phyloP scores from a whole-genome alignment of 2,888 invertebrate genomes.

The Leptinotarsa juncta region DNA sequence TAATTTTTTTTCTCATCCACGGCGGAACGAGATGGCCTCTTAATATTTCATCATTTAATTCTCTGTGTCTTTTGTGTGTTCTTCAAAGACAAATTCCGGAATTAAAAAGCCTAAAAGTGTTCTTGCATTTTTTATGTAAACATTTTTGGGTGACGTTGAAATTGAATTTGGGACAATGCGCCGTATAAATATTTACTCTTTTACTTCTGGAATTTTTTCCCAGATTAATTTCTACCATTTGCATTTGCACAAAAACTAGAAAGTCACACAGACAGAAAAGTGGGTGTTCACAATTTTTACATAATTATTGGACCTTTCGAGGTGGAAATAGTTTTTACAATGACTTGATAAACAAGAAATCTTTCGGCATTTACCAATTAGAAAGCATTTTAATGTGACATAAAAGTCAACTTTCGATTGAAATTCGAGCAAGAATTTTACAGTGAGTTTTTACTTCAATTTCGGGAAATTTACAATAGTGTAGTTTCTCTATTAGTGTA shows the following conservation, averaged over 20 bases:
- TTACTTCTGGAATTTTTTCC: background rate
- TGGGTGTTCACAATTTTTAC: too few species aligned
- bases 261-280: background rate
- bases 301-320: too few species aligned
- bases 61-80: conserved; percentile 34
- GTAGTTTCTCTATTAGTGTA: too few species aligned
- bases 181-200: conserved; percentile 34
- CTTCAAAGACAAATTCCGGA: conserved; percentile 25
- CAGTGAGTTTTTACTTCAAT: too few species aligned
- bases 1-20: conserved; percentile 32
- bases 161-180: conserved; percentile 34
- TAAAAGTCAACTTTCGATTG: too few species aligned
- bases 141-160: conserved; percentile 22
- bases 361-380: too few species aligned
- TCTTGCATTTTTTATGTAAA: conserved; percentile 25
- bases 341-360: too few species aligned
- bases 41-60: conserved; percentile 42
- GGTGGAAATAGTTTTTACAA: too few species aligned
- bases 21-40: conserved; percentile 24
- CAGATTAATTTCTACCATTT: conserved; percentile 23
- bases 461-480: too few species aligned
- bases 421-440: too few species aligned
- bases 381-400: too few species aligned
- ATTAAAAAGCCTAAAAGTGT: conserved; percentile 32
- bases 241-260: conserved; percentile 12